These are phyloP conservation scores for Halcyon senegalensis DNA, from an alignment of 2,113 vertebrate species.

Conservation along the genomic window DNA sequence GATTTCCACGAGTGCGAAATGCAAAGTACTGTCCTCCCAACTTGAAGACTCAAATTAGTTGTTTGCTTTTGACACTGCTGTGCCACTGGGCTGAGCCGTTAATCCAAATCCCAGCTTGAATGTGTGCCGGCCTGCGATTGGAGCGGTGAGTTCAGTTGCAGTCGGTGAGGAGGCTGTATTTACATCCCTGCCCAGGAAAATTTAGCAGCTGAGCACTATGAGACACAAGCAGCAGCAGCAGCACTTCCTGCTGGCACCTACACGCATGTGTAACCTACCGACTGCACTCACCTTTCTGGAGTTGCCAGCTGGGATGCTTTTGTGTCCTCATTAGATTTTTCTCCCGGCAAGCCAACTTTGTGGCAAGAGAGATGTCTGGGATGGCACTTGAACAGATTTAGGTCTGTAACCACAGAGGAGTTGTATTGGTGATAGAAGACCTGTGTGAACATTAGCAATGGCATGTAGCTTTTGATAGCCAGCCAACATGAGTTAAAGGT, in stretches of 20 bases:
- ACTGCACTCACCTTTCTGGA: rapidly evolving
- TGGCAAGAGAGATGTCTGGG: rapidly evolving
- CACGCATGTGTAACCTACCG: rapidly evolving
- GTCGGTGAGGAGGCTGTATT: background rate
- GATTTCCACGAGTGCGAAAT: background rate
- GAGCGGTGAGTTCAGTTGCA: background rate
- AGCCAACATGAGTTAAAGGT: background rate
- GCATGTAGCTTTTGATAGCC: background rate
- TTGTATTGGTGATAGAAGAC: background rate
- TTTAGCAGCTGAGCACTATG: background rate
- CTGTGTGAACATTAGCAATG: background rate
- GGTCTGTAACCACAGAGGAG: background rate
- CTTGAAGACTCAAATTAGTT: background rate
- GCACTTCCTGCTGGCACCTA: background rate
- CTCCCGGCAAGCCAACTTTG: background rate
- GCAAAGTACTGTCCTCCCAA: background rate
- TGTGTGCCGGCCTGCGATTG: rapidly evolving
- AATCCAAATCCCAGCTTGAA: background rate
- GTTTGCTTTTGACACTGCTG: background rate
- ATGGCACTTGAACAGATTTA: background rate
- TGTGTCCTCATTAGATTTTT: background rate
- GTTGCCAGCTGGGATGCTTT: background rate
- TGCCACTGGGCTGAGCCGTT: background rate
- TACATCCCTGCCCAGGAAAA: background rate
- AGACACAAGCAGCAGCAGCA: background rate